Evolutionary conservation across 2,113 vertebrate genomes (phyloP).

Genomic region (Colistium nudipinnis): DNA sequence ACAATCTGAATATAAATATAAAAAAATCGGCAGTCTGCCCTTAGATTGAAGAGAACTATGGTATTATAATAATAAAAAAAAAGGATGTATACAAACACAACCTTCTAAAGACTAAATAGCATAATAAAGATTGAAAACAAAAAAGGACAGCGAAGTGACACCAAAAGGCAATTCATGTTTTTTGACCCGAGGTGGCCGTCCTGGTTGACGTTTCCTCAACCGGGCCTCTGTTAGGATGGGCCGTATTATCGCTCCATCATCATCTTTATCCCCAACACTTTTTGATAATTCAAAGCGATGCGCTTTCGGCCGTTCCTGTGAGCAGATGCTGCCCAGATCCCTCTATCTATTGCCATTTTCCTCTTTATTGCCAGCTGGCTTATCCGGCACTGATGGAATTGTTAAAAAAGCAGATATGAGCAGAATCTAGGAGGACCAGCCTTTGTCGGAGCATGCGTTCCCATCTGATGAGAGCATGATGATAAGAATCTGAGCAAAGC

Average conservation of each 20-base stretch:
- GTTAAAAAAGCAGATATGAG: conserved; percentile 80
- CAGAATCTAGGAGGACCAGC: conserved; percentile 71
- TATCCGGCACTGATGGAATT: conserved; percentile 79
- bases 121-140: conserved; percentile 10
- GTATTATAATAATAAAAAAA: too few species aligned
- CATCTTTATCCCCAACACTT: conserved; percentile 52
- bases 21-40: too few species aligned
- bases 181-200: conserved; percentile 36
- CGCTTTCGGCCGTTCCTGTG: conserved; percentile 70
- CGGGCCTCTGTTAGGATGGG: conserved; percentile 21
- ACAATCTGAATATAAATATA: too few species aligned
- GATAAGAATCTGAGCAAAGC: conserved; percentile 80
- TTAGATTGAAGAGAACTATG: too few species aligned
- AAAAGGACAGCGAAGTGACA: conserved; percentile 15
- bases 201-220: conserved; percentile 58
- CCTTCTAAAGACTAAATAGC: too few species aligned
- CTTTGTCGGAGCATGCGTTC: conserved; percentile 74
- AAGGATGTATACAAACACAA: too few species aligned
- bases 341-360: conserved; percentile 71
- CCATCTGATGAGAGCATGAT: conserved; percentile 76
- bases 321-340: conserved; percentile 75
- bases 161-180: conserved; percentile 45
- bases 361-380: conserved; percentile 74
- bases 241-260: conserved; percentile 57
- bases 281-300: conserved; percentile 74